Base-by-base conservation (phyloP, 2,888 invertebrate genomes). In the Lobophora halterata region DNA sequence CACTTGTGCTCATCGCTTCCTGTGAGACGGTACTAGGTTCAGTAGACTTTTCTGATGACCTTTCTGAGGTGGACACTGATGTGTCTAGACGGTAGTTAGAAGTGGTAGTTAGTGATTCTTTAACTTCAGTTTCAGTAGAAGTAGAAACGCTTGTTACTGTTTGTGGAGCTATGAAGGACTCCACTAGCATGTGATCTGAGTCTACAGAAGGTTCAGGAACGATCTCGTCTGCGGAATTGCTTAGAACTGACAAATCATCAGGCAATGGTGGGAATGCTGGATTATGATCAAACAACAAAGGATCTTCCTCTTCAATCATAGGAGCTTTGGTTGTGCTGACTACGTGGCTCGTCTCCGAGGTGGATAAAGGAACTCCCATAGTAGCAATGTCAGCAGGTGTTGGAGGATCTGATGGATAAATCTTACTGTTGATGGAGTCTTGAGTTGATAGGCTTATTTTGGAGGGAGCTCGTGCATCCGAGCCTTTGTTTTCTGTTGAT, bases 181-280 rank as follows among this genome's bases (percentile, higher is more conserved):
- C 58, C 0, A 42, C 32, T 2, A 44, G 42, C 14, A 60, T 59
- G 33, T 76, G 75, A 3, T 79, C 77, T 20, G 47, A 58, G 6
- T 83, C 81, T 20, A 61, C 58, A 21, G 62, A 68, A 33, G 68
- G 71, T 43, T 86, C 86, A 1, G 73, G 66, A 11, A 75, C 65
- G 26, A 71, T 68, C 52, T 83, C 86, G 36, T 86, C 86, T 12
- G 80, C 85, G 20, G 83, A 85, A 46, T 78, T 80, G 23, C 76
- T 70, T 2, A 73, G 49, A 5, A 79, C 79, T 9, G 81, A 76
- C 17, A 87, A 63, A 50, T 87, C 87, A 49, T 87, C 87, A 3
- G 85, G 86, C 12, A 85, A 61, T 1, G 87, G 87, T 0, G 87
- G 87, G 34, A 87, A 87, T 3, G 86, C 86, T 5, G 87, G 87